Conservation (phyloP, 2,888 invertebrate genomes). For the Nezara viridula region DNA sequence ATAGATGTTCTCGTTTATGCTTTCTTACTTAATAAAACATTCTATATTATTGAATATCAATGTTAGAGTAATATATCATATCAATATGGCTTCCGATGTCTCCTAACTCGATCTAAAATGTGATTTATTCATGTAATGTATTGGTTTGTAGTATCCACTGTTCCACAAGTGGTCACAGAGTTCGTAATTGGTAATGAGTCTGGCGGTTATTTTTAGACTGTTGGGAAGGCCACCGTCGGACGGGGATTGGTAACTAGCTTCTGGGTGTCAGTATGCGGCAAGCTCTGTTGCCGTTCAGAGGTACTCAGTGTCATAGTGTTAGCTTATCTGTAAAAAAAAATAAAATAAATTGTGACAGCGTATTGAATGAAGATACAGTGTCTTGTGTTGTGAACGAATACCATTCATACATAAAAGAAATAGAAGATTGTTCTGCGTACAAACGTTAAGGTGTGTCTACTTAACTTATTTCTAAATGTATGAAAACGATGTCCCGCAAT, state of each 20-base stretch:
- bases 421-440: not conserved
- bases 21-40: too few relatives aligned
- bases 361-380: not conserved
- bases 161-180: not conserved
- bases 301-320: not conserved
- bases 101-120: too few relatives aligned
- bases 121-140: too few relatives aligned
- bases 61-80: too few relatives aligned
- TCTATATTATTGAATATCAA: too few relatives aligned
- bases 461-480: too few relatives aligned
- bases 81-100: too few relatives aligned
- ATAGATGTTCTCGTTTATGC: too few relatives aligned
- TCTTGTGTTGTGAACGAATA: not conserved
- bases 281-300: not conserved
- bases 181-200: not conserved
- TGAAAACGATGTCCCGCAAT: too few relatives aligned
- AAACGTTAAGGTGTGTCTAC: too few relatives aligned
- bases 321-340: not conserved
- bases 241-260: not conserved
- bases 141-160: too few relatives aligned
- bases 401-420: not conserved
- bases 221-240: not conserved
- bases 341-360: not conserved
- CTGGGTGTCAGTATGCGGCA: not conserved
- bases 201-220: not conserved